A percentile compares a stretch with the other conserved stretches of the same genome.
These are phyloP conservation scores for Nasonia giraulti DNA, from an alignment of 1,140 invertebrate genomes.

Conservation along the genomic window DNA sequence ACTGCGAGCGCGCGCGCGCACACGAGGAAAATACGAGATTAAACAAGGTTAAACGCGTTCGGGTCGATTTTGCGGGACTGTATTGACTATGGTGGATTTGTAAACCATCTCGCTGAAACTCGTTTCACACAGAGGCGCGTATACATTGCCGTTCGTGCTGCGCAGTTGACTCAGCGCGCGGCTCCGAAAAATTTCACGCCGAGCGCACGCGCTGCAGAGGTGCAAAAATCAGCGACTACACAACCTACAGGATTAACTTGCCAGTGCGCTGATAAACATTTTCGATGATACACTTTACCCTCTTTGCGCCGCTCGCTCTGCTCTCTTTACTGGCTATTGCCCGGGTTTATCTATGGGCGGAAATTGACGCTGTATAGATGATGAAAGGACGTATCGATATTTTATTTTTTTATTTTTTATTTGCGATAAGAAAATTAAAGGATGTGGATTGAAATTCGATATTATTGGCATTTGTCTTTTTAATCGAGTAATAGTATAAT, in stretches of 20 bases:
- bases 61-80: conserved; percentile 2
- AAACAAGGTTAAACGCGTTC: conserved; percentile 29
- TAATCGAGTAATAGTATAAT: too few relatives aligned
- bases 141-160: too few relatives aligned
- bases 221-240: not conserved
- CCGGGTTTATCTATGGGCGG: not conserved
- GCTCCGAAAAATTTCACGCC: conserved; percentile 6
- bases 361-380: too few relatives aligned
- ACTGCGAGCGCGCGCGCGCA: not conserved
- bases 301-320: not conserved
- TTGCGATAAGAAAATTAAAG: too few relatives aligned
- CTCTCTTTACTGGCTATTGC: not conserved
- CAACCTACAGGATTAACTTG: not conserved
- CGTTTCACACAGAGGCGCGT: not conserved
- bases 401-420: too few relatives aligned
- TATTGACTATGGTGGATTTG: conserved; percentile 35
- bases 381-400: too few relatives aligned
- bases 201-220: not conserved
- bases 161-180: not conserved
- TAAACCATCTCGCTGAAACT: conserved; percentile 30
- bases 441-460: too few relatives aligned
- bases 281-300: not conserved
- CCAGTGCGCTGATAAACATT: not conserved
- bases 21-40: conserved; percentile 34
- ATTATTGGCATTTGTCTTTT: too few relatives aligned